Evolutionary conservation across 2,888 invertebrate species (phyloP), one percentile per base, ranked within the genome.

Genomic region (Eristalinus aeneus): DNA sequence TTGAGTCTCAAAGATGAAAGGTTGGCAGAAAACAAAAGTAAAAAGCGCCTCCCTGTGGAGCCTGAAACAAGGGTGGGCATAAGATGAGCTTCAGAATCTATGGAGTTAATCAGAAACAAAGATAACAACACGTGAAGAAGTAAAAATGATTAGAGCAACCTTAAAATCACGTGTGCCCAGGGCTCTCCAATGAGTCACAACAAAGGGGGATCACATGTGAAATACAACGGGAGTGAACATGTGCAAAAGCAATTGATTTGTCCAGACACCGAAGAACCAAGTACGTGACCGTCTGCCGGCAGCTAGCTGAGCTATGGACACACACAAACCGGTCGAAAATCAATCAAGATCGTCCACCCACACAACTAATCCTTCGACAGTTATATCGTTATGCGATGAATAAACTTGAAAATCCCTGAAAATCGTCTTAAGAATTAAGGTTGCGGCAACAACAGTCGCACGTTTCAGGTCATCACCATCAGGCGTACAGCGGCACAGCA

Each of bases 341-440:
- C 12, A 34, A 63, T 36, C 34, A 31, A 20, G 31, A 31, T 20
- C 53, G 53, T 46, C n/a, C 31, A 16, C 22, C 53, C 11, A 16
- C 31, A 39, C n/a, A n/a, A n/a, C n/a, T 46, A 46, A 65, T 31
- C 23, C 27, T 27, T 12, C 12, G 12, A 34, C 12, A 22, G 53
- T 16, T 22, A 34, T 34, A 56, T 36, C 31, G 67, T 54, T 53
- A 67, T 46, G 16, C 16, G 16, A 46, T n/a, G 46, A 46, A 46
- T 5, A 27, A 53, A 60, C 32, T 46, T 31, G 20, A 72, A 72
- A 63, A 63, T 72, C 61, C 72, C 61, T 63, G 22, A 12, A 32
- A 53, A 16, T 32, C 10, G 60, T 27, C 60, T 60, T 56, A 56
- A 56, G 56, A 23, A 56, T 56, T 46, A 46, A 46, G 46, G 46